phyloP scores from a whole-genome alignment of 2,113 vertebrate genomes.

The Callipepla squamata region DNA sequence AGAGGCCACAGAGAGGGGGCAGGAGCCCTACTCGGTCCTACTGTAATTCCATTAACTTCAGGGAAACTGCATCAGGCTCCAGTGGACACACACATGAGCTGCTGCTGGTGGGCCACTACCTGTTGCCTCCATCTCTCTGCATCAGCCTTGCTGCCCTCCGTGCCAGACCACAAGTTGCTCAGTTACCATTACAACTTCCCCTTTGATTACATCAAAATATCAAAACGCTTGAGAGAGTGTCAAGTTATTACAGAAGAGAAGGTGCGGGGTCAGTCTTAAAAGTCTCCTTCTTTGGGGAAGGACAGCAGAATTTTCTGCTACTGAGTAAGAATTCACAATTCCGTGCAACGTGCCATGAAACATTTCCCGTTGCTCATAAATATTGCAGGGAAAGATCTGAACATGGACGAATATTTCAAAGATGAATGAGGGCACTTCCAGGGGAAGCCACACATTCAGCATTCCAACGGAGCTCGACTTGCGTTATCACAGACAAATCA shows the following conservation, averaged over 20 bases:
- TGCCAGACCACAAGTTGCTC: background rate
- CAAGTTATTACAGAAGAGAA: background rate
- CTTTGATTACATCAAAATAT: background rate
- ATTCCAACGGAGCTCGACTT: background rate
- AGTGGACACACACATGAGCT: background rate
- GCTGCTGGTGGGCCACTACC: background rate
- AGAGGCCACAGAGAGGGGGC: background rate
- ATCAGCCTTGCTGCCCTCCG: background rate
- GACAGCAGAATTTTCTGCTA: background rate
- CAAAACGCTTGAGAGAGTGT: background rate
- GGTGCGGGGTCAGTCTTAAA: rapidly evolving
- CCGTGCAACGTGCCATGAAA: background rate
- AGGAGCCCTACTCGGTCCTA: background rate
- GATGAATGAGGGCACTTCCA: background rate
- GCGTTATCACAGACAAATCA: background rate
- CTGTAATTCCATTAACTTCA: constrained; percentile 34
- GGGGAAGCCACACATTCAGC: background rate
- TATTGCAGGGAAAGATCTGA: background rate
- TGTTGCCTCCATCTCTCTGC: background rate
- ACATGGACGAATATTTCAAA: background rate
- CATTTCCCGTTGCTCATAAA: background rate
- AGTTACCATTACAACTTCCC: background rate
- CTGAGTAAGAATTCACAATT: background rate
- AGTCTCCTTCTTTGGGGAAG: background rate
- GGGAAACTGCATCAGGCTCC: constrained; percentile 18